Evolutionary conservation across 2,113 vertebrate genomes (phyloP).

Genomic region (Paralichthys olivaceus): DNA sequence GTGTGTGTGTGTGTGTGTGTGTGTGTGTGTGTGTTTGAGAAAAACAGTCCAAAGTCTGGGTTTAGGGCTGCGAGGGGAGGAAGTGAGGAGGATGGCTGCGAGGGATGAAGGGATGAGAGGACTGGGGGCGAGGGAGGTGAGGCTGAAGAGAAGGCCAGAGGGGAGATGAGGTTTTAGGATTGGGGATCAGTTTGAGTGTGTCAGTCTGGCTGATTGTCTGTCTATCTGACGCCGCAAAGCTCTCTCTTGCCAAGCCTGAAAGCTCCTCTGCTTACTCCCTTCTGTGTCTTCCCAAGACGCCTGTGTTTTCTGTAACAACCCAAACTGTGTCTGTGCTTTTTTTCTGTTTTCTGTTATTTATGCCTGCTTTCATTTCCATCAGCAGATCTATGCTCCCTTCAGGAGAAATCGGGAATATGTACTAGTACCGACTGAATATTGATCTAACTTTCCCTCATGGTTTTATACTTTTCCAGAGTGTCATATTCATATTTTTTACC

Average conservation of each 20-base stretch:
- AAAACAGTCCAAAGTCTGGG: conserved; percentile 62
- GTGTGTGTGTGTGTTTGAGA: conserved; percentile 10
- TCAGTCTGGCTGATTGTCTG: conserved; percentile 45
- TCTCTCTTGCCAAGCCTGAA: conserved; percentile 54
- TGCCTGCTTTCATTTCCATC: not conserved
- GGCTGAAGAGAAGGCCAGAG: conserved; percentile 61
- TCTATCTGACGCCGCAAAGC: conserved; percentile 52
- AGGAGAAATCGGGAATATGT: not conserved
- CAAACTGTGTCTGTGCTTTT: not conserved
- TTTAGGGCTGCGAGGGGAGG: conserved; percentile 38
- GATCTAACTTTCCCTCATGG: too few species aligned
- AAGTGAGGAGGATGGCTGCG: conserved; percentile 42
- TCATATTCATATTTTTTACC: too few species aligned
- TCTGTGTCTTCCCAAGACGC: conserved; percentile 34
- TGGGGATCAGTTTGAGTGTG: conserved; percentile 63
- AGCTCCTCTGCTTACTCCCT: conserved; percentile 53
- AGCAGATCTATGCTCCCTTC: not conserved
- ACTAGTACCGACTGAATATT: too few species aligned
- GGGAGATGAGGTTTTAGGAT: conserved; percentile 74
- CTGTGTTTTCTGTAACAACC: conserved; percentile 28
- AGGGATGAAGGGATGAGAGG: conserved; percentile 64
- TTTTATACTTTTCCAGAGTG: not conserved
- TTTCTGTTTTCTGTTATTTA: not conserved
- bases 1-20: conserved; percentile 1
- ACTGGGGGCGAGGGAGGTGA: conserved; percentile 6